Evolutionary conservation across 2,113 vertebrate species (phyloP).

Genomic region (Emydura subglobosa): DNA sequence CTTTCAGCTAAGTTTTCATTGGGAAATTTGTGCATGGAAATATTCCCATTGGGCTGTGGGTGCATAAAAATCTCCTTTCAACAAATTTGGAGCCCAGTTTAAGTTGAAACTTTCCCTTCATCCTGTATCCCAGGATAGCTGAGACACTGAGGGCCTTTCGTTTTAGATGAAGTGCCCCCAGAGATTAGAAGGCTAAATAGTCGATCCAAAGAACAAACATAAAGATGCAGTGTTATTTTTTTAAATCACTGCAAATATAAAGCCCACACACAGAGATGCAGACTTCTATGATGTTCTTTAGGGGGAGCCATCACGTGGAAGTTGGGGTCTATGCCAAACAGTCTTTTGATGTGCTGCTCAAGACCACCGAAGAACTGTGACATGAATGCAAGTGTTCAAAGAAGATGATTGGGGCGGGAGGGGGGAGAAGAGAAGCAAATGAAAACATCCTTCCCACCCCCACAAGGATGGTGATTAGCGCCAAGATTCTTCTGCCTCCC

Average conservation of each 20-base stretch:
- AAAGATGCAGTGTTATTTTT: neutral
- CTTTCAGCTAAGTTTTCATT: slow-evolving; percentile 33
- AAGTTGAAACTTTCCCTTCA: neutral
- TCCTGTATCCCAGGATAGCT: neutral
- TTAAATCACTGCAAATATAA: neutral
- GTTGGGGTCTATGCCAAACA: accelerated
- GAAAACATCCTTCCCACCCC: neutral
- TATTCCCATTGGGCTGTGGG: slow-evolving; percentile 32
- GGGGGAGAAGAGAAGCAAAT: neutral
- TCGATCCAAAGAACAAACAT: neutral
- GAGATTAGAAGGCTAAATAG: neutral
- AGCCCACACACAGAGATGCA: neutral
- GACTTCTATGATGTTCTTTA: neutral
- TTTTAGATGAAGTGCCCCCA: neutral
- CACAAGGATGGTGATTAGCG: neutral
- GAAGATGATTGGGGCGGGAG: accelerated
- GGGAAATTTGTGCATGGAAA: slow-evolving; percentile 52
- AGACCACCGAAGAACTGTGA: neutral
- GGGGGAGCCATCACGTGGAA: neutral
- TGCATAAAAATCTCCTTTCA: neutral
- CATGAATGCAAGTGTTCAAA: neutral
- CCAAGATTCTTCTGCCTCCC: neutral
- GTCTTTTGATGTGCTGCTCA: neutral
- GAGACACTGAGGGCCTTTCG: neutral
- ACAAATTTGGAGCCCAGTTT: neutral